Percentiles rank a stretch among this genome's conserved stretches.
phyloP scores from a whole-genome alignment of 2,888 invertebrate genomes.

The Cremastinae sp. region DNA sequence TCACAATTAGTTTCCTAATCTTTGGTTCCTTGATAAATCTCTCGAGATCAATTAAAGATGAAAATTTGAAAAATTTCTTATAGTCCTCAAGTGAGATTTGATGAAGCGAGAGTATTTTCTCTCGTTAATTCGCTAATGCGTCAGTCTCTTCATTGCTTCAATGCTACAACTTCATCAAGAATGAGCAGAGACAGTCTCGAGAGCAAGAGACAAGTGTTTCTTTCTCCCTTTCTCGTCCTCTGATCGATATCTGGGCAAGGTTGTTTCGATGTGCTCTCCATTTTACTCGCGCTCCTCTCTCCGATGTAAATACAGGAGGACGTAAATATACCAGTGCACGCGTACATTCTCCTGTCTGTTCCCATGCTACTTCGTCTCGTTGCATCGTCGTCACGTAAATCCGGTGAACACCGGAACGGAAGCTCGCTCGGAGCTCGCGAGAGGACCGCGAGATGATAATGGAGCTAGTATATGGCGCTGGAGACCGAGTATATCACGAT shows the following conservation, averaged over 20 bases:
- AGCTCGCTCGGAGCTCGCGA: conserved; percentile 8
- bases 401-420: conserved; percentile 34
- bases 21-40: too few species aligned
- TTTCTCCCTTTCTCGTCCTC: conserved; percentile 20
- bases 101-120: too few species aligned
- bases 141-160: too few species aligned
- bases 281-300: background rate
- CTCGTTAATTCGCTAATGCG: too few species aligned
- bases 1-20: too few species aligned
- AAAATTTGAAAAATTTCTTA: too few species aligned
- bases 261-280: conserved; percentile 54
- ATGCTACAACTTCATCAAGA: background rate
- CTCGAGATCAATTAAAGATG: too few species aligned
- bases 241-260: conserved; percentile 66
- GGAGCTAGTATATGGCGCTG: conserved; percentile 21
- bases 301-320: conserved; percentile 1
- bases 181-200: conserved; percentile 8
- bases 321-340: conserved; percentile 14
- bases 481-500: background rate
- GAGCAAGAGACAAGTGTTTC: conserved; percentile 26
- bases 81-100: too few species aligned
- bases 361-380: conserved; percentile 13
- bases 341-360: conserved; percentile 16
- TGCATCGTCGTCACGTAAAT: conserved; percentile 42
- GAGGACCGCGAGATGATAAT: conserved; percentile 43